These are phyloP conservation scores for Luffia ferchaultella DNA, from an alignment of 2,888 invertebrate genomes.

Conservation along the genomic window DNA sequence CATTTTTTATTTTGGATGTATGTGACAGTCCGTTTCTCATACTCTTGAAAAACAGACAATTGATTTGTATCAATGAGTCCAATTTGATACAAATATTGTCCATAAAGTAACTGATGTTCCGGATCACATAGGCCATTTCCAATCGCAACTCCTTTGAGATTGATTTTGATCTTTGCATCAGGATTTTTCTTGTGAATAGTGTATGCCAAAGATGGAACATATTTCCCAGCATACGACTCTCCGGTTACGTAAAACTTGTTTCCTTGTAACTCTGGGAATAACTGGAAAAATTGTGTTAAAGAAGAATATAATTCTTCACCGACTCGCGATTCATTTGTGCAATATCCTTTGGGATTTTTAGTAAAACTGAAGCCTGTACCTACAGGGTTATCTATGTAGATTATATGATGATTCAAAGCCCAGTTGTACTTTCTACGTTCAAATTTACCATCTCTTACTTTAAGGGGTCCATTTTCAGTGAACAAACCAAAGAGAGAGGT, in stretches of 20 bases:
- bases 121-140: slow-evolving; percentile 87
- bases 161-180: slow-evolving; percentile 71
- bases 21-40: slow-evolving; percentile 64
- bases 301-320: slow-evolving; percentile 81
- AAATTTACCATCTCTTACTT: slow-evolving; percentile 40
- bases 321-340: slow-evolving; percentile 80
- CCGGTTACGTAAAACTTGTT: slow-evolving; percentile 89
- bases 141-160: slow-evolving; percentile 75
- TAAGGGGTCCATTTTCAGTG: slow-evolving; percentile 81
- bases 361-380: slow-evolving; percentile 94
- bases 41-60: slow-evolving; percentile 63
- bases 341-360: slow-evolving; percentile 76
- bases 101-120: slow-evolving; percentile 77
- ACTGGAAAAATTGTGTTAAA: slow-evolving; percentile 80
- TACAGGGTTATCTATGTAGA: slow-evolving; percentile 94
- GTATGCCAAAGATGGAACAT: slow-evolving; percentile 78
- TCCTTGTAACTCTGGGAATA: slow-evolving; percentile 78
- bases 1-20: slow-evolving; percentile 72
- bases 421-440: slow-evolving; percentile 78
- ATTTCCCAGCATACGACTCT: slow-evolving; percentile 87
- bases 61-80: slow-evolving; percentile 75
- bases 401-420: slow-evolving; percentile 79
- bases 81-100: slow-evolving; percentile 81
- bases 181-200: slow-evolving; percentile 75
- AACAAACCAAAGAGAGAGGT: slow-evolving; percentile 83